These are phyloP conservation scores for Mastacembelus armatus DNA, from an alignment of 2,797 vertebrate genomes.

Conservation along the genomic window DNA sequence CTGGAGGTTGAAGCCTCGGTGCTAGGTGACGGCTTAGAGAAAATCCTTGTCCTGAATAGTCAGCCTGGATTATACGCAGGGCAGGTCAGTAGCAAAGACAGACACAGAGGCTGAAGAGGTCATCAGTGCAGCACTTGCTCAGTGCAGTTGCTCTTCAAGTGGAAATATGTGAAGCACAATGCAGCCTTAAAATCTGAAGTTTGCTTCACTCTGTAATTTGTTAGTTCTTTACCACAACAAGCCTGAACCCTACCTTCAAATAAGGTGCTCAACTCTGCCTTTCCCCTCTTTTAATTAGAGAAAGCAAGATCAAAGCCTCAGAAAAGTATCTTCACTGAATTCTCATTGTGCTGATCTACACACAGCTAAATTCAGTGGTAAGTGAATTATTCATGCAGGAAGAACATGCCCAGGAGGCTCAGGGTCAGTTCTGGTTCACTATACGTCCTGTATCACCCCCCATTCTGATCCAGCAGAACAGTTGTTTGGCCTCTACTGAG, in stretches of 20 bases:
- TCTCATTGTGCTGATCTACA: conserved; percentile 73
- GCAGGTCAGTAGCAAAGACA: conserved; percentile 52
- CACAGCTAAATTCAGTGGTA: conserved; percentile 72
- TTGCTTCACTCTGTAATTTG: conserved; percentile 31
- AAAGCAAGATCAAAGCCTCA: conserved; percentile 55
- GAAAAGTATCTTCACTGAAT: conserved; percentile 53
- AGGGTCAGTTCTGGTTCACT: conserved; percentile 39
- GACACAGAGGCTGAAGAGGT: conserved; percentile 29
- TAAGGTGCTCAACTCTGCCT: conserved; percentile 58
- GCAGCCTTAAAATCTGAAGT: conserved; percentile 7
- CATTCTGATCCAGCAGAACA: conserved; percentile 43
- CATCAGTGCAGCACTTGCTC: conserved; percentile 7
- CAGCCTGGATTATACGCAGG: conserved; percentile 63
- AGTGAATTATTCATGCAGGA: conserved; percentile 81
- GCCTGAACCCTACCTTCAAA: conserved; percentile 41
- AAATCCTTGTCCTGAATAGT: conserved; percentile 77
- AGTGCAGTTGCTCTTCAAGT: conserved; percentile 16
- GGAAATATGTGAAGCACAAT: conserved; percentile 37
- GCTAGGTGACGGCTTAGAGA: conserved; percentile 74
- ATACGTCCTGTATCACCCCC: conserved; percentile 22
- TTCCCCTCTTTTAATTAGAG: conserved; percentile 39
- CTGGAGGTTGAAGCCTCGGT: conserved; percentile 50
- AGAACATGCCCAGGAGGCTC: conserved; percentile 59
- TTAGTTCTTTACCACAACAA: neutral
- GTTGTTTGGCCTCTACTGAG: conserved; percentile 38